Base-by-base conservation (phyloP, 2,797 vertebrate species). In the Urosaurus nigricauda region DNA sequence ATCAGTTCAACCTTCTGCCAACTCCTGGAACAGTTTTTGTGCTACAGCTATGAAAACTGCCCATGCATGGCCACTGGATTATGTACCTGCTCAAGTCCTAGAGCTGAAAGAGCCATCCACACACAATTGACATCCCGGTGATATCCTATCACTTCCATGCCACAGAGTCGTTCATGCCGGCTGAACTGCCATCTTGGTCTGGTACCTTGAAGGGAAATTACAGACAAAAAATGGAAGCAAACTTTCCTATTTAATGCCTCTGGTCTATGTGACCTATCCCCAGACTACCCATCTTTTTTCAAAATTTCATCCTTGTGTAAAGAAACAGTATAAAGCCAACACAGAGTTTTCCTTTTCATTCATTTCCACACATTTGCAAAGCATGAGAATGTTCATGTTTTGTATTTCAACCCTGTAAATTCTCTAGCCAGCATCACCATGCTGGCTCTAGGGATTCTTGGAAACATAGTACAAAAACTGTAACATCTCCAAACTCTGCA, bases 91-190 rank as follows among this genome's bases (percentile, higher is more conserved):
- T 89, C 84, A 82, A 86, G 58, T 9, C 79, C 78, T 56, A 77
- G 71, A 86, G 78, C 88, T 2, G 43, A 86, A 21, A 86, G 84
- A 12, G 84, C 79, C 79, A 86, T 86, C 84, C 79, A 89, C 24
- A 53, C 40, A 63, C 9, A 47, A 84, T 29, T 88, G 81, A 43
- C 26, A 75, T 89, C 84, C 78, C 43, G 68, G 32, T 85, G 88
- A 80, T 85, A 89, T 1, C 78, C 84, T 68, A 89, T 51, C 24
- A 89, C 35, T n/a, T 89, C 84, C 79, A 82, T 89, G 79, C 84
- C 58, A 51, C 60, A n/a, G 3, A 89, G 58, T 56, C 79, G 24
- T n/a, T 84, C 75, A 73, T 89, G 87, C 29, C 63, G 51, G 63
- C 75, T 89, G 37, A 84, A 89, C 75, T 89, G 82, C 65, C 58